phyloP scores from a whole-genome alignment of 2,888 invertebrate species.

The Hemistola chrysoprasaria region DNA sequence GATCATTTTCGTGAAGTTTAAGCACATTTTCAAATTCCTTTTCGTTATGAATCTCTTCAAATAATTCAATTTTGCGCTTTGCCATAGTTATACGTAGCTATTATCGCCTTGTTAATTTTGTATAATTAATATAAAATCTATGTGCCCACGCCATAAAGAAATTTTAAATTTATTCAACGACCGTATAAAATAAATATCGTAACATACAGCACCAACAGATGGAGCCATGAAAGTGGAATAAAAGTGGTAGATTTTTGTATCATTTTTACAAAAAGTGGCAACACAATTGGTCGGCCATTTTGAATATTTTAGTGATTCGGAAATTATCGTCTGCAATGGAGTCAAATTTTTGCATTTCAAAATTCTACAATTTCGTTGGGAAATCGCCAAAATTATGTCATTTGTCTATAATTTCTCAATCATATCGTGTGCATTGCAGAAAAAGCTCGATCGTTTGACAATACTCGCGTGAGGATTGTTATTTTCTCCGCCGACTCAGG shows the following conservation, averaged over 20 bases:
- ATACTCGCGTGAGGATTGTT: slow-evolving; percentile 69
- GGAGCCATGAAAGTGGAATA: too few relatives aligned
- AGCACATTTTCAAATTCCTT: slow-evolving; percentile 56
- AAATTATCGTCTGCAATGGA: slow-evolving; percentile 81
- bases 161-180: too few relatives aligned
- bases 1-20: slow-evolving; percentile 37
- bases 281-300: slow-evolving; percentile 54
- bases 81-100: slow-evolving; percentile 40
- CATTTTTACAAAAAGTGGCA: background rate
- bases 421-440: slow-evolving; percentile 72
- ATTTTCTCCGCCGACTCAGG: slow-evolving; percentile 72
- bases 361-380: slow-evolving; percentile 73
- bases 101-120: too few relatives aligned
- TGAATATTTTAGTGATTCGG: slow-evolving; percentile 66
- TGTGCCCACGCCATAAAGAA: too few relatives aligned
- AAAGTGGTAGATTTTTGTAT: too few relatives aligned
- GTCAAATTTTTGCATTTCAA: slow-evolving; percentile 77
- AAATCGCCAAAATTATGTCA: slow-evolving; percentile 79
- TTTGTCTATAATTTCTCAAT: slow-evolving; percentile 71
- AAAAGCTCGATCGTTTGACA: slow-evolving; percentile 77
- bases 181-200: too few relatives aligned
- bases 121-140: slow-evolving; percentile 22
- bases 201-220: too few relatives aligned
- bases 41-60: slow-evolving; percentile 55
- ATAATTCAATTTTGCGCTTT: slow-evolving; percentile 54